Conservation (phyloP, 2,797 vertebrate species). For the Discoglossus pictus region DNA sequence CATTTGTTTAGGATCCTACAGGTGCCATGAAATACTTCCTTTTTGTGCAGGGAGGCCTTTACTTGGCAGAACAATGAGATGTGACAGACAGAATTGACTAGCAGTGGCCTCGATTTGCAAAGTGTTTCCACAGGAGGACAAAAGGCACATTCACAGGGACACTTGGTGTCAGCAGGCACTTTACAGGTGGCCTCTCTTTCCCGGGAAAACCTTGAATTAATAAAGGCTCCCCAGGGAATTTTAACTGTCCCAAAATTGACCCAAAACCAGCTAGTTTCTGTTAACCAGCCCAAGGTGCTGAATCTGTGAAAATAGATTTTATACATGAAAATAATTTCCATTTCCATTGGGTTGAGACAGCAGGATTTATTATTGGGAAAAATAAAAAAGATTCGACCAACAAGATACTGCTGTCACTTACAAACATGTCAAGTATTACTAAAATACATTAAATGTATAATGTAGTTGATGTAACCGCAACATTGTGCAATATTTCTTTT, state of each 20-base stretch:
- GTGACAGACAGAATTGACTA: constrained; percentile 78
- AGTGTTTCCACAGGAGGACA: constrained; percentile 73
- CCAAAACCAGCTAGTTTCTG: constrained; percentile 7
- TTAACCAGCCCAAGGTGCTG: constrained; percentile 28
- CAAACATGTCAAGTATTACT: too few relatives aligned
- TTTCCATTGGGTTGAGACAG: too few relatives aligned
- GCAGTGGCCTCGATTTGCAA: constrained; percentile 78
- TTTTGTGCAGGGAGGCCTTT: constrained; percentile 67
- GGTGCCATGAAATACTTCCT: constrained; percentile 68
- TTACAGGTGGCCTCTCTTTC: constrained; percentile 65
- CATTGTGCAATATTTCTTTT: too few relatives aligned
- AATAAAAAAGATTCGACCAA: too few relatives aligned
- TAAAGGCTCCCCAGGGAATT: constrained; percentile 16
- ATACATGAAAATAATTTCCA: too few relatives aligned
- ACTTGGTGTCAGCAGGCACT: constrained; percentile 73
- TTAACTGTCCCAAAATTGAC: constrained; percentile 13
- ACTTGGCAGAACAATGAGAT: constrained; percentile 71
- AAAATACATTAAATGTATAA: too few relatives aligned
- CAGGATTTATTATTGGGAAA: too few relatives aligned
- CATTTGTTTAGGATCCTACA: constrained; percentile 54
- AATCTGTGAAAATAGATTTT: too few relatives aligned
- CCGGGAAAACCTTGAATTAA: constrained; percentile 22
- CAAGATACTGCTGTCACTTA: too few relatives aligned
- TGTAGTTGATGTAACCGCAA: too few relatives aligned
- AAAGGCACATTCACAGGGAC: too few relatives aligned